phyloP scores from a whole-genome alignment of 1,140 invertebrate genomes.

The Probaryconus sp. region DNA sequence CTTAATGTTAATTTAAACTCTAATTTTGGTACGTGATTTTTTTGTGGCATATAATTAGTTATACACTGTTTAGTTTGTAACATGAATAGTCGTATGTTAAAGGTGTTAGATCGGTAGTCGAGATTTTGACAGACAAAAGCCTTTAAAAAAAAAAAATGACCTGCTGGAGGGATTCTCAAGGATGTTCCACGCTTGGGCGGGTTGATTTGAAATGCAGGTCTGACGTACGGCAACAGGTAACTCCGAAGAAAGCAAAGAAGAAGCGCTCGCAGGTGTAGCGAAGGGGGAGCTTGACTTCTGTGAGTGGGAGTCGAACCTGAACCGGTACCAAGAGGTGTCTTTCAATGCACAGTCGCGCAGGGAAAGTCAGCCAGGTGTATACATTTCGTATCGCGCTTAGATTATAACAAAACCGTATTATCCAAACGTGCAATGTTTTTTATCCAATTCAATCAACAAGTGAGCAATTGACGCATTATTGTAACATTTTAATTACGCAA shows the following conservation, averaged over 20 bases:
- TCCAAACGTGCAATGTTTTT: conserved; percentile 40
- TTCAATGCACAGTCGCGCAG: conserved; percentile 69
- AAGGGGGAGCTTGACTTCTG: conserved; percentile 60
- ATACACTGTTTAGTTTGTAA: too few species aligned
- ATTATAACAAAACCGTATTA: conserved; percentile 37
- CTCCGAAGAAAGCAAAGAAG: conserved; percentile 46
- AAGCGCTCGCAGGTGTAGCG: conserved; percentile 62
- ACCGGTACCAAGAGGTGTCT: conserved; percentile 61
- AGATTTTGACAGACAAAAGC: too few species aligned
- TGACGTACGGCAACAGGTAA: conserved; percentile 72
- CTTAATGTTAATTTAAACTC: too few species aligned
- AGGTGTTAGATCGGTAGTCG: too few species aligned
- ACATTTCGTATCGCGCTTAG: conserved; percentile 20
- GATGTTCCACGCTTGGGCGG: conserved; percentile 12
- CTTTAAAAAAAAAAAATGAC: too few species aligned
- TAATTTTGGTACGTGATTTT: too few species aligned
- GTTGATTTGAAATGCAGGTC: conserved; percentile 30
- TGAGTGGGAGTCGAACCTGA: conserved; percentile 71
- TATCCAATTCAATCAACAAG: conserved; percentile 26
- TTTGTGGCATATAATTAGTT: too few species aligned
- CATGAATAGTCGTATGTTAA: too few species aligned
- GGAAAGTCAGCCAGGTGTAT: conserved; percentile 66
- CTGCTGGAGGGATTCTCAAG: conserved; percentile 5
- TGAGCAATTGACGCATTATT: too few species aligned
- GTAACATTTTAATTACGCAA: conserved; percentile 10